Evolutionary conservation across 1,140 invertebrate genomes (phyloP).

Genomic region (Atta cephalotes): DNA sequence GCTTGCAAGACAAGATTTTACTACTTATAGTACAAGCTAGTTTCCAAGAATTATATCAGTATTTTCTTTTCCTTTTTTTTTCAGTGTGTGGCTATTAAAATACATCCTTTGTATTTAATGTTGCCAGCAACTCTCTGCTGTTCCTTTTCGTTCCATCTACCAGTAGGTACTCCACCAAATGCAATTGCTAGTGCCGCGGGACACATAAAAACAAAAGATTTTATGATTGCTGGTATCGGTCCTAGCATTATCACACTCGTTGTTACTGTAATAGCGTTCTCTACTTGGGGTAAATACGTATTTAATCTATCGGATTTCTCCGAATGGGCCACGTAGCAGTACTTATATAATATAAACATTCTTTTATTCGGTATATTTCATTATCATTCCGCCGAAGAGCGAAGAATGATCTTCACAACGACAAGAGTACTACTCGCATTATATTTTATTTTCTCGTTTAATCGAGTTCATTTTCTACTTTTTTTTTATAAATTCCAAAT

Average conservation of each 20-base stretch:
- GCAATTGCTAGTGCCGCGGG: constrained; percentile 95
- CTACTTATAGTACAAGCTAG: not conserved
- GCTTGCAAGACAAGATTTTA: not conserved
- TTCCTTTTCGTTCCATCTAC: constrained; percentile 90
- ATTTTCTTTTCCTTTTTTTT: constrained; percentile 57
- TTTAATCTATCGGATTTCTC: constrained; percentile 88
- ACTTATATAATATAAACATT: not conserved
- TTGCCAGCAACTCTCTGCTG: constrained; percentile 89
- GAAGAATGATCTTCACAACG: not conserved
- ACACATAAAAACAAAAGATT: constrained; percentile 92
- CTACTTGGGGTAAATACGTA: constrained; percentile 88
- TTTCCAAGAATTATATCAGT: constrained; percentile 4
- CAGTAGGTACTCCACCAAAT: constrained; percentile 96
- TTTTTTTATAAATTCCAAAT: constrained; percentile 4
- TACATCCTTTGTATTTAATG: constrained; percentile 91
- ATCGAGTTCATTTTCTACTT: constrained; percentile 15
- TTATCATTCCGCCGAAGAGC: not conserved
- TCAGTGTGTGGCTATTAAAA: constrained; percentile 86
- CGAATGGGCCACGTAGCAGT: constrained; percentile 81
- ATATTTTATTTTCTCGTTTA: not conserved
- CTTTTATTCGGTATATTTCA: not conserved
- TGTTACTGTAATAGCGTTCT: constrained; percentile 89
- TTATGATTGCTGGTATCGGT: constrained; percentile 92
- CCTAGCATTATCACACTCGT: constrained; percentile 92
- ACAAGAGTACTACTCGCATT: not conserved